These are phyloP conservation scores for Pristionchus maxplancki DNA, from an alignment of 2,888 invertebrate genomes.

Conservation along the genomic window DNA sequence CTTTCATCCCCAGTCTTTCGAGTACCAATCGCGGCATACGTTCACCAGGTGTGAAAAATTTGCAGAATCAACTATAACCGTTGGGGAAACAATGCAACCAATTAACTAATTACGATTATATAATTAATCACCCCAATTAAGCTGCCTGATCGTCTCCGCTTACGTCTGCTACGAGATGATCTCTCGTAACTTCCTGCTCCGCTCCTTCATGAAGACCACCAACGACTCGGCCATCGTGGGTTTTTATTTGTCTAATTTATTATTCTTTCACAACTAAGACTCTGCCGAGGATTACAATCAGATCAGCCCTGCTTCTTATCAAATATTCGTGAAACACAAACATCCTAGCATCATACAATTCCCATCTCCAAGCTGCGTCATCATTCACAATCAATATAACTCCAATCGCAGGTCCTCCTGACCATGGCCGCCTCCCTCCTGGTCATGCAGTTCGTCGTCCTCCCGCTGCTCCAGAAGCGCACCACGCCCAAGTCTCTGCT, in stretches of 20 bases:
- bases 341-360: background rate
- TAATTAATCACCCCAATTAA: background rate
- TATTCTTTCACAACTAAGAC: no score
- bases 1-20: background rate
- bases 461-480: constrained; percentile 73
- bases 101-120: background rate
- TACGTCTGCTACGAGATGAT: constrained; percentile 77
- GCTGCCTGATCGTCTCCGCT: constrained; percentile 74
- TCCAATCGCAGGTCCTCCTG: constrained; percentile 62
- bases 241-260: background rate
- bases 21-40: background rate
- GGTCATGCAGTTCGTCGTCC: constrained; percentile 72
- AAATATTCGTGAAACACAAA: background rate
- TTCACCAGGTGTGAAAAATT: no score
- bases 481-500: constrained; percentile 66
- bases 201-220: constrained; percentile 75
- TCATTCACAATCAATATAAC: background rate
- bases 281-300: no score
- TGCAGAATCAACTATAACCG: no score
- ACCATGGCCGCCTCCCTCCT: constrained; percentile 75
- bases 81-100: no score
- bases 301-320: no score
- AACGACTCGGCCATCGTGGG: constrained; percentile 72
- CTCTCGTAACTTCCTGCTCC: constrained; percentile 76
- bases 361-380: background rate